Base-by-base conservation (phyloP, 2,797 vertebrate genomes). In the Notamacropus eugenii region DNA sequence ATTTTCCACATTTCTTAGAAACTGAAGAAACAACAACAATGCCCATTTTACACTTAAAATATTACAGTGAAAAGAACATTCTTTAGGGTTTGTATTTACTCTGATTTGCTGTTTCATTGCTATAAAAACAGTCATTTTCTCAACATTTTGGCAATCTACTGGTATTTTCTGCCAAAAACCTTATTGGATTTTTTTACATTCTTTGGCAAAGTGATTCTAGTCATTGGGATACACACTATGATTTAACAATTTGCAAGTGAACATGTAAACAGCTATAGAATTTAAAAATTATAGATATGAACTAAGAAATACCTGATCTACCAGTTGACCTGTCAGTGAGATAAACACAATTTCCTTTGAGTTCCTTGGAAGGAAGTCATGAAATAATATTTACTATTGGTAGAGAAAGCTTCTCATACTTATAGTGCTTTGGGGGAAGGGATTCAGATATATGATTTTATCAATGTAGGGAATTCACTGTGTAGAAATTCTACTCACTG, bases 1-100 rank as follows among this genome's bases (percentile, higher is more conserved):
- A 93, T 55, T 97, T 34, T 74, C 16, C 54, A 93, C 28, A 2
- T 92, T 95, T 50, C 28, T 19, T 93, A 93, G 52, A 93, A 92
- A 97, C 94, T 62, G 55, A 92, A 94, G 87, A 97, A 94, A 90
- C 27, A 94, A 59, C 90, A 91, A 91, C 46, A 97, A 95, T 96
- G 27, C 10, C 46, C 55, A 95, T 59, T 50, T 90, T 8, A 93
- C n/a, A 92, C 24, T 94, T 95, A 93, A 95, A 94, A 28, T 95
- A 40, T 6, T 87, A 87, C 0, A 67, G 46, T 96, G 58, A 97
- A 93, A 92, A 94, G 28, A 95, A 1, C 29, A 55, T 59, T 91
- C 31, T 95, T 92, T n/a, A 19, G 19, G 0, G 0, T 93, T 5
- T 92, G 5, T 92, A 8, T 95, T 96, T 92, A 90, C 82, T 93